Conservation (phyloP, 2,888 invertebrate genomes). For the Harpalus rubripes region DNA sequence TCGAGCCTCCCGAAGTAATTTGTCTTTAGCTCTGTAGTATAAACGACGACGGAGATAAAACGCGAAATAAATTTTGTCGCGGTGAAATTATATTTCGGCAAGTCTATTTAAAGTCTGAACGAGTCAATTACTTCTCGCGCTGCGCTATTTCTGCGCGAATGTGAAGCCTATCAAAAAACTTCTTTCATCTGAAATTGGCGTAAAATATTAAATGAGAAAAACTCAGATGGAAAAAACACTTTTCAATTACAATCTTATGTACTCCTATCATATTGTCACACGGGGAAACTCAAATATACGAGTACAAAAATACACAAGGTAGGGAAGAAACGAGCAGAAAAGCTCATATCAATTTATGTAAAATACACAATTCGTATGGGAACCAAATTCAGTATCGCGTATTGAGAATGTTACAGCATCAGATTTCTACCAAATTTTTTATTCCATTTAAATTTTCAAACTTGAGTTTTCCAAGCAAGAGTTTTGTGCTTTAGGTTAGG, state of each 20-base stretch:
- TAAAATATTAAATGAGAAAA: conserved; percentile 49
- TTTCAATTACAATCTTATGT: conserved; percentile 41
- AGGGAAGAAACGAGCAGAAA: neutral
- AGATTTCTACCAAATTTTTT: too few relatives aligned
- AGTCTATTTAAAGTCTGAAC: conserved; percentile 56
- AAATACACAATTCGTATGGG: neutral
- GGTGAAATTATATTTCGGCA: conserved; percentile 59
- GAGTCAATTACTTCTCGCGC: conserved; percentile 42
- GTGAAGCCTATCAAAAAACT: conserved; percentile 42
- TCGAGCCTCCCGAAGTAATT: conserved; percentile 26
- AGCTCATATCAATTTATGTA: neutral
- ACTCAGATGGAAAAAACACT: conserved; percentile 5
- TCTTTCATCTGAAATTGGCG: conserved; percentile 41
- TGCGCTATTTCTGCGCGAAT: neutral
- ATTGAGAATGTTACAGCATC: neutral
- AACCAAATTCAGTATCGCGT: neutral
- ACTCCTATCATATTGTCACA: conserved; percentile 27
- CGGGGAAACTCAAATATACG: neutral
- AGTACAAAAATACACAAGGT: neutral
- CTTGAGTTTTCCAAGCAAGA: too few relatives aligned
- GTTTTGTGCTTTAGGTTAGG: too few relatives aligned
- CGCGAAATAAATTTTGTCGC: conserved; percentile 51
- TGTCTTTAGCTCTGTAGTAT: conserved; percentile 40
- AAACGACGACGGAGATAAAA: conserved; percentile 54
- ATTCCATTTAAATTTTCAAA: too few relatives aligned